A percentile compares a stretch with the other conserved stretches of the same genome.
Conservation (phyloP, 2,797 vertebrate species). For the Menidia menidia region DNA sequence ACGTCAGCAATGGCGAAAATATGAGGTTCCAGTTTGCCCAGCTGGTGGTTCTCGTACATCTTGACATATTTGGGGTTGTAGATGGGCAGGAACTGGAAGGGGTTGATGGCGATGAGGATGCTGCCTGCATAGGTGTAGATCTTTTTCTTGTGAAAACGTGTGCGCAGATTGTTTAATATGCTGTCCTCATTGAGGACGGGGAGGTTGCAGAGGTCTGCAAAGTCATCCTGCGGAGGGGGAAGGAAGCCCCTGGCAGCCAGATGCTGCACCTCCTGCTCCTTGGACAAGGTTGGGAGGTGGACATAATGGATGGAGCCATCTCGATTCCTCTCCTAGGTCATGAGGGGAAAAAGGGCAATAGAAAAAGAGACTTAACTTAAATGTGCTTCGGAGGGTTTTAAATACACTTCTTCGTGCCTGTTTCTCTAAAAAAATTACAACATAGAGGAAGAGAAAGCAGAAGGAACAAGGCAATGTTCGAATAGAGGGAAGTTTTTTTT, state of each 20-base stretch:
- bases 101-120: constrained; percentile 97
- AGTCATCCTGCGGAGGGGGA: constrained; percentile 90
- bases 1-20: constrained; percentile 98
- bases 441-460: constrained; percentile 30
- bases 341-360: background rate
- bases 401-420: background rate
- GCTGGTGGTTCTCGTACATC: constrained; percentile 98
- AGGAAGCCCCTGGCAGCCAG: constrained; percentile 93
- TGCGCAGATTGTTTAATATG: constrained; percentile 91
- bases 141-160: constrained; percentile 93
- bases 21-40: constrained; percentile 96
- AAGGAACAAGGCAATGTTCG: constrained; percentile 15
- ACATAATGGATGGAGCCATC: constrained; percentile 92
- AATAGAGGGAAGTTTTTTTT: background rate
- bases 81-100: constrained; percentile 97
- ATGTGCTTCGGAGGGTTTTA: background rate
- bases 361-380: background rate
- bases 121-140: constrained; percentile 98
- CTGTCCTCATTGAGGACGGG: constrained; percentile 89
- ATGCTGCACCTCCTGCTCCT: constrained; percentile 84
- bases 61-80: constrained; percentile 99
- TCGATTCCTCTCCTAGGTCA: constrained; percentile 84
- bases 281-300: constrained; percentile 85
- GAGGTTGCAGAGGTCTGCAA: constrained; percentile 95
- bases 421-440: constrained; percentile 9